Evolutionary conservation across 2,113 vertebrate genomes (phyloP).

Genomic region (Dromaius novaehollandiae): DNA sequence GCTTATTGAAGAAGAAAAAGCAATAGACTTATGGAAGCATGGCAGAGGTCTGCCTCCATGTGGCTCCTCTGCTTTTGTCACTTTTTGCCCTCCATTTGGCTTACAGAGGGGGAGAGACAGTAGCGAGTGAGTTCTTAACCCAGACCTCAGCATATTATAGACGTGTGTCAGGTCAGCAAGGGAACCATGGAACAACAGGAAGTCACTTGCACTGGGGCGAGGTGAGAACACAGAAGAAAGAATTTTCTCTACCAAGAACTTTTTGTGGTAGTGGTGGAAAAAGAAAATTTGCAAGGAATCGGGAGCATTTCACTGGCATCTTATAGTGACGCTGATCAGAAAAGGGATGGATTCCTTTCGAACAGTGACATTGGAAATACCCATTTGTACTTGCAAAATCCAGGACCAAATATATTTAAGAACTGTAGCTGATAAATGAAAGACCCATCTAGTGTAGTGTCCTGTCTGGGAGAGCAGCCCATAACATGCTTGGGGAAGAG

Average conservation of each 20-base stretch:
- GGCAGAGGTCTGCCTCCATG: background rate
- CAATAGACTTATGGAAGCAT: background rate
- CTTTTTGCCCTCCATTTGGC: background rate
- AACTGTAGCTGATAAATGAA: background rate
- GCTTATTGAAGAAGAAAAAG: background rate
- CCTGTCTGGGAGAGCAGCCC: background rate
- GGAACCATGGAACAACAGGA: rapidly evolving
- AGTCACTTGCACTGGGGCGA: background rate
- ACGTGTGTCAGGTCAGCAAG: background rate
- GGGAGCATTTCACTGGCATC: background rate
- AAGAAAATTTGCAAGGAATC: background rate
- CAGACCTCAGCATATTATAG: background rate
- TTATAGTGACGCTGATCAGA: background rate
- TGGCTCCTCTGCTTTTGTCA: background rate
- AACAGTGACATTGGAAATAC: background rate
- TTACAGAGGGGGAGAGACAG: background rate
- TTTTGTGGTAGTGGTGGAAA: background rate
- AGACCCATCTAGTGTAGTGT: background rate
- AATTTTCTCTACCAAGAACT: background rate
- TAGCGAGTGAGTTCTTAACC: background rate
- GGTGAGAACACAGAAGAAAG: background rate
- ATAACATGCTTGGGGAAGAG: background rate
- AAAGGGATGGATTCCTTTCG: background rate
- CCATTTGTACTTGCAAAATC: background rate
- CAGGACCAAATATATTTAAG: background rate